Evolutionary conservation across 2,797 vertebrate genomes (phyloP), one percentile per base, ranked within the genome.

Genomic region (Helostoma temminkii): DNA sequence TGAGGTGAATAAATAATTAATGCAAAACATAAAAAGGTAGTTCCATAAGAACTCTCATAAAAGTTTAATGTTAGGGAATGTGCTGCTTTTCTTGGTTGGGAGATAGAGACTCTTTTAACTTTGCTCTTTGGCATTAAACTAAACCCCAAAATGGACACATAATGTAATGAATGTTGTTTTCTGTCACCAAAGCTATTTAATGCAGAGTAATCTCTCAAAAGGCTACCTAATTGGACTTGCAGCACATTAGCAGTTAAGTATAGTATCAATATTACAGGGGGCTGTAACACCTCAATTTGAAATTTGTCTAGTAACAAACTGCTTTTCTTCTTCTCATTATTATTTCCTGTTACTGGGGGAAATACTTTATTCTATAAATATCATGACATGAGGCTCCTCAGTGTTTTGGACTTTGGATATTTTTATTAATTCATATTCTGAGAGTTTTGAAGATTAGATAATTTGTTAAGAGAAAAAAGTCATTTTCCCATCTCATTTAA

Each of bases 161-260:
- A 39, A 43, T 36, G 42, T 34, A 54, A 62, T 19, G 10, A 39
- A 26, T 65, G 45, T 62, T 72, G 39, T 50, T 66, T 57, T 32
- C 25, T 50, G 66, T 37, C 41, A 68, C 9, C 49, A 60, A 24
- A 60, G 32, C 57, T 24, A 71, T 77, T 78, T 52, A 39, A 64
- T 46, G 37, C 24, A 54, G 6, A 42, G 19, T 53, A 12, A 41
- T 71, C 36, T 30, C 50, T 55, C 42, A 68, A 61, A 58, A 66
- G 28, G 24, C 57, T 22, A n/a, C 3, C 3, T 52, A 67, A 74
- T 50, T 74, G 46, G 46, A 52, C 45, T 24, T 52, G 46, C 12
- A 74, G 43, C 67, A 66, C 74, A 79, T 83, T 73, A 75, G 54
- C 15, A 0, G 19, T 67, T 71, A 71, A 78, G 16, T 56, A 55